phyloP scores from a whole-genome alignment of 2,113 vertebrate species.

The Rhinoptilus africanus region DNA sequence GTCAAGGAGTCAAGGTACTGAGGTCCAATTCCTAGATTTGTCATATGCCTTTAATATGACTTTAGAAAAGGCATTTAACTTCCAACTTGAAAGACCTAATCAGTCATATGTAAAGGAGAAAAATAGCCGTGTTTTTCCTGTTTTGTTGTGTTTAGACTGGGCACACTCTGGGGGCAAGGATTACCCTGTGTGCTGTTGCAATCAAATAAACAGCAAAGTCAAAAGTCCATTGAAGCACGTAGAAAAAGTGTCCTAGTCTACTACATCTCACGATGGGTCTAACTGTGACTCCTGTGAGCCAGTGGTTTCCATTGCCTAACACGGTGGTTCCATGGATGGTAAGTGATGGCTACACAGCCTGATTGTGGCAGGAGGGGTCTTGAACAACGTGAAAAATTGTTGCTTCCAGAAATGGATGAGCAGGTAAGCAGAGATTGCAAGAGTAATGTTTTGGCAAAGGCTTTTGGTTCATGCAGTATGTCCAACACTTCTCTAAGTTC shows the following conservation, averaged over 20 bases:
- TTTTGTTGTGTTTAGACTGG: not conserved
- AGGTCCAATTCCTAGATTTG: not conserved
- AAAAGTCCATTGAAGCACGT: not conserved
- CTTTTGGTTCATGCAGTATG: not conserved
- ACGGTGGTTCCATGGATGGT: not conserved
- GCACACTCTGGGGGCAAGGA: not conserved
- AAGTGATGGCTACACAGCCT: not conserved
- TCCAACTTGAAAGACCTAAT: not conserved
- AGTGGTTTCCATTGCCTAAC: not conserved
- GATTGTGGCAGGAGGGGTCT: not conserved
- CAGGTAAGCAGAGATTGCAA: not conserved
- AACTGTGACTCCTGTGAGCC: not conserved
- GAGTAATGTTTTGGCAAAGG: not conserved
- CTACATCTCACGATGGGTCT: not conserved
- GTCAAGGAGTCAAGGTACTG: not conserved
- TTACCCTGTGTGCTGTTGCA: not conserved
- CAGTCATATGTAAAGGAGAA: not conserved
- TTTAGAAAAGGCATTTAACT: not conserved
- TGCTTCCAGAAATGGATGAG: not conserved
- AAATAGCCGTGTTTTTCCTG: rapidly evolving
- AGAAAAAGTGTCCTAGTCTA: not conserved
- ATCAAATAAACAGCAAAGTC: not conserved
- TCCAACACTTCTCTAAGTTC: not conserved
- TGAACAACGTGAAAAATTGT: not conserved
- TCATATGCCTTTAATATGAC: not conserved